Evolutionary conservation across 2,113 vertebrate species (phyloP), one percentile per base, ranked within the genome.

Genomic region (Urocitellus parryii): DNA sequence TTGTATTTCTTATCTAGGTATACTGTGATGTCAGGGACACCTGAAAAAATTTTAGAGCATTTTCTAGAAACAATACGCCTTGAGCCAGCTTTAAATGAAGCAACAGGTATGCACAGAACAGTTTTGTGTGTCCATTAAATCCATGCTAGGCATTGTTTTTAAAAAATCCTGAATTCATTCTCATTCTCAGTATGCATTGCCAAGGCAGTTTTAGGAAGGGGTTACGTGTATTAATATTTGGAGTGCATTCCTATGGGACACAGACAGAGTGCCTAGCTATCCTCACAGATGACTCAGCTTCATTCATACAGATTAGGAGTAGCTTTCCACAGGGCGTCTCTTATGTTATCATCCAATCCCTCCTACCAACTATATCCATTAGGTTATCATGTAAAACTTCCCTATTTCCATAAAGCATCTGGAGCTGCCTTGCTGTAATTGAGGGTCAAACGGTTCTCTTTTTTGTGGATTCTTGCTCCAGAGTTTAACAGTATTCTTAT

Each of bases 31-130:
- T 99, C 99, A 91, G 99, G 99, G 98, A 99, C 99, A 24, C 99
- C 99, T 78, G 99, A 99, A 99, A 99, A 99, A 99, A 99, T 99
- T 98, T 98, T 99, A 98, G 99, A 99, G 98, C 99, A 99, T 98
- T 99, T 99, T 98, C 99, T 99, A 93, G 99, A 99, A 99, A 99
- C 99, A 42, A 99, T 99, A 99, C 99, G 99, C 91, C 98, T 99
- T 97, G 99, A 99, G 98, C 98, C 99, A 97, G 98, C 99, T 92
- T 98, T 99, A 98, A 99, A 98, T 96, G 99, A 99, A 98, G 98
- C 99, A 98, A 98, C 98, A 98, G 98, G 98, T 99, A 99, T 63
- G 92, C 37, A 18, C 76, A 0, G 48, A 51, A 85, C 5, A 13
- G 4, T 86, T 91, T 65, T 42, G 2, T 42, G 29, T 53, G 24